Percentiles rank a stretch among this genome's conserved stretches.
phyloP scores from a whole-genome alignment of 1,140 invertebrate species.

The Nymphalis io region DNA sequence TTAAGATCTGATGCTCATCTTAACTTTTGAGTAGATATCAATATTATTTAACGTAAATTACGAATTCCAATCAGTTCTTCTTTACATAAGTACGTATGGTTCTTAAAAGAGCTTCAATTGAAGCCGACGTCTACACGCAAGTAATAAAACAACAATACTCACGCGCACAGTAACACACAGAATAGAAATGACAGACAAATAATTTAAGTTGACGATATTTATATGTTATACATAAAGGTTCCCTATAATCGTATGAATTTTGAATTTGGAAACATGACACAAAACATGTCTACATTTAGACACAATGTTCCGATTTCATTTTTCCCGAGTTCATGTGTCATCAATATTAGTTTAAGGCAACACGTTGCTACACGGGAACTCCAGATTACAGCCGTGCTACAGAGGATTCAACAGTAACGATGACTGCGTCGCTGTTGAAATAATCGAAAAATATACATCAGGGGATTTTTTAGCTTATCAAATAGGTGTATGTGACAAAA shows the following conservation, averaged over 20 bases:
- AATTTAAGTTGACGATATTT: background rate
- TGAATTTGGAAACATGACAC: background rate
- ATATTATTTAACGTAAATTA: too few relatives aligned
- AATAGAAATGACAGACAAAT: slow-evolving; percentile 19
- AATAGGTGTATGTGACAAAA: slow-evolving; percentile 15
- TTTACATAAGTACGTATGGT: background rate
- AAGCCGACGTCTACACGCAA: background rate
- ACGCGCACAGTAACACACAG: slow-evolving; percentile 1
- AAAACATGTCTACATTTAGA: background rate
- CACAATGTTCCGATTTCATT: background rate
- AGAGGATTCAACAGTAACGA: background rate
- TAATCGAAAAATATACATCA: background rate
- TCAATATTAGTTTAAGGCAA: background rate
- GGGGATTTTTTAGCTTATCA: slow-evolving; percentile 7
- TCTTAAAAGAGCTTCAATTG: too few relatives aligned
- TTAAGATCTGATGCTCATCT: too few relatives aligned
- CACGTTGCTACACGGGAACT: background rate
- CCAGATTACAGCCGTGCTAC: background rate
- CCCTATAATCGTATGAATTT: background rate
- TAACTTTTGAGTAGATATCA: too few relatives aligned
- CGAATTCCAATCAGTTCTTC: too few relatives aligned
- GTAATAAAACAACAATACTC: slow-evolving; percentile 14
- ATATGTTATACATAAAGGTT: background rate
- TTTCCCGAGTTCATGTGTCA: slow-evolving; percentile 10
- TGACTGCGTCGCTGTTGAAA: background rate